These are phyloP conservation scores for Etheostoma perlongum DNA, from an alignment of 2,797 vertebrate genomes.

Conservation along the genomic window DNA sequence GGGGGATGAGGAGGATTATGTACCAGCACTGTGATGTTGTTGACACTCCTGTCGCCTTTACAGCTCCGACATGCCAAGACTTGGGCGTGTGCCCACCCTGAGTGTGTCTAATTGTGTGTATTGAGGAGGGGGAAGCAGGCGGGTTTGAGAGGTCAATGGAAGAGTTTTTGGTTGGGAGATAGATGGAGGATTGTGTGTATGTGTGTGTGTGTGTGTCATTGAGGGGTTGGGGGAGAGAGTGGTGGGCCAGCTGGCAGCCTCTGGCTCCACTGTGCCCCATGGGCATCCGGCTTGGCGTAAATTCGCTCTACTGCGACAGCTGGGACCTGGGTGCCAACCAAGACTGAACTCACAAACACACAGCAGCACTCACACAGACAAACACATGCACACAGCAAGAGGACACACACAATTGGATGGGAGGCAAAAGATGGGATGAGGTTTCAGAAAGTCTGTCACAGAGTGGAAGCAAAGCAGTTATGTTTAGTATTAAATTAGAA, in stretches of 20 bases:
- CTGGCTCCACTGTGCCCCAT: slow-evolving; percentile 64
- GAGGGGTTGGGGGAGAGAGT: neutral
- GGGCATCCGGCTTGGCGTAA: slow-evolving; percentile 74
- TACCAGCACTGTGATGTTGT: slow-evolving; percentile 66
- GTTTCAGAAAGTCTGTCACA: slow-evolving; percentile 20
- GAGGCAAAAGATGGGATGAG: slow-evolving; percentile 23
- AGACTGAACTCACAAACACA: slow-evolving; percentile 44
- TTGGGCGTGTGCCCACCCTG: slow-evolving; percentile 57
- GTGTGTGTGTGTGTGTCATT: slow-evolving; percentile 33
- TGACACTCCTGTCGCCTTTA: slow-evolving; percentile 73
- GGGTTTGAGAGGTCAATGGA: slow-evolving; percentile 46
- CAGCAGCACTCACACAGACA: slow-evolving; percentile 14
- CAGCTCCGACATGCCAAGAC: slow-evolving; percentile 58
- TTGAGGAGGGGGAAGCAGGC: slow-evolving; percentile 8
- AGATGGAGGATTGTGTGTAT: slow-evolving; percentile 26
- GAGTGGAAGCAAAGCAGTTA: slow-evolving; percentile 7
- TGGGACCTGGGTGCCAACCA: slow-evolving; percentile 67
- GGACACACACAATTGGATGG: slow-evolving; percentile 16
- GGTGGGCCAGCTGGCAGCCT: slow-evolving; percentile 77
- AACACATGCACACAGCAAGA: slow-evolving; percentile 19
- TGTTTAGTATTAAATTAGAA: slow-evolving; percentile 4
- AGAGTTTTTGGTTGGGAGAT: slow-evolving; percentile 52
- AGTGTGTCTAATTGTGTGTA: slow-evolving; percentile 52
- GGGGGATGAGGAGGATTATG: slow-evolving; percentile 62
- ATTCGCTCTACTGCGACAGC: slow-evolving; percentile 63